Evolutionary conservation across 2,888 invertebrate genomes (phyloP), one percentile per base, ranked within the genome.

Genomic region (Resseliella maxima): DNA sequence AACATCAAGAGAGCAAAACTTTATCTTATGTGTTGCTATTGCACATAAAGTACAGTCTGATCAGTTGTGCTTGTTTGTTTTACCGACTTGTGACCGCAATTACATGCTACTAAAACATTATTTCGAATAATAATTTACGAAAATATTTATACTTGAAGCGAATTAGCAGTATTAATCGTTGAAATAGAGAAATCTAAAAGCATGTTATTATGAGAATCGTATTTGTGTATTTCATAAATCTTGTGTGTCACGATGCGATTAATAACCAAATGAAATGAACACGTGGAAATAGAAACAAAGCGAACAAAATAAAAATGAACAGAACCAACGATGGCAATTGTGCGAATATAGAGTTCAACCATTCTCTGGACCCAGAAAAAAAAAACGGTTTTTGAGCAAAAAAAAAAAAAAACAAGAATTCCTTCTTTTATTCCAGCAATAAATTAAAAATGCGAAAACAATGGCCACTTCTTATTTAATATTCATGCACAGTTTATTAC

Each of bases 201-300:
- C 72, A 72, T 72, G 27, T 35, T 27, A 72, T 31, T 72, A 72
- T 18, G 46, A 50, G 46, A 72, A 0, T 5, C 12, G 38, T 59
- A 38, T 38, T 38, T 24, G 83, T 21, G 35, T 83, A 12, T 27
- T 64, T 64, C 83, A 83, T 83, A 83, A 38, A 83, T 83, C 38
- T 8, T 38, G 38, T 38, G 38, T 83, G 83, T 38, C 83, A 83
- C 83, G 72, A 83, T 36, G 83, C 83, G 38, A 38, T 38, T 83
- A 72, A 83, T 83, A 83, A 38, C 36, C 24, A 72, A 72, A 72
- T 72, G 31, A 8, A 72, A 35, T 72, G 31, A 72, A 72, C 72
- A 72, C 72, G 72, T 72, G 72, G 31, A 72, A 31, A 72, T 15
- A 59, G 2, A 2, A 18, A 50, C 12, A 50, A 12, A 5, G 41